These are phyloP conservation scores for Muscina levida DNA, from an alignment of 2,888 invertebrate species.

Conservation along the genomic window DNA sequence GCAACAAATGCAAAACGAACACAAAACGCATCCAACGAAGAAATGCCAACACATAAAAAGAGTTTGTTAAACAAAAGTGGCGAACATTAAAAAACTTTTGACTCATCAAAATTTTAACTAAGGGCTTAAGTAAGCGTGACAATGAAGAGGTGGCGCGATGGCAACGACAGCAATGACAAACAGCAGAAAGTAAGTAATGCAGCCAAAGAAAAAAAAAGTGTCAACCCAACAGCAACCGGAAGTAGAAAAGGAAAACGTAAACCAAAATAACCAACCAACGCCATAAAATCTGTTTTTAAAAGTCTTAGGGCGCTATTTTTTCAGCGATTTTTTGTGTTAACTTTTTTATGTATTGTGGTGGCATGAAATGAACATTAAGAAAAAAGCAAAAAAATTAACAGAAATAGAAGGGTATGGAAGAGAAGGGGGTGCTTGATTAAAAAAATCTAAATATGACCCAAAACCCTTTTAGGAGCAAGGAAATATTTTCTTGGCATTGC, in stretches of 20 bases:
- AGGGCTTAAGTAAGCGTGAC: constrained; percentile 50
- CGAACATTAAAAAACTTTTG: constrained; percentile 54
- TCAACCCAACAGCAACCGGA: too few species aligned
- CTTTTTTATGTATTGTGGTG: not conserved
- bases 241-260: not conserved
- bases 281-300: constrained; percentile 22
- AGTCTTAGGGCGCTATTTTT: constrained; percentile 48
- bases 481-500: too few species aligned
- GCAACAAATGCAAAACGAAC: not conserved
- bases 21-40: constrained; percentile 18
- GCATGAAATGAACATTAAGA: constrained; percentile 28
- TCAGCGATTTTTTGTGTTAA: not conserved
- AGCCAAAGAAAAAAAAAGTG: not conserved
- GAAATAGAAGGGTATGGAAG: not conserved
- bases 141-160: constrained; percentile 18
- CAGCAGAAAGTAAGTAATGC: constrained; percentile 9
- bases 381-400: not conserved
- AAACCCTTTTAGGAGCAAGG: too few species aligned
- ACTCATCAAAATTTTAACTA: constrained; percentile 58
- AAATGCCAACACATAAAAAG: not conserved
- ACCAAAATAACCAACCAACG: not conserved
- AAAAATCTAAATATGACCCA: too few species aligned
- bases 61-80: constrained; percentile 18
- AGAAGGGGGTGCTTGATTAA: not conserved
- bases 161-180: constrained; percentile 11